Base-by-base conservation (phyloP, 2,888 invertebrate species). In the Apoderus coryli region DNA sequence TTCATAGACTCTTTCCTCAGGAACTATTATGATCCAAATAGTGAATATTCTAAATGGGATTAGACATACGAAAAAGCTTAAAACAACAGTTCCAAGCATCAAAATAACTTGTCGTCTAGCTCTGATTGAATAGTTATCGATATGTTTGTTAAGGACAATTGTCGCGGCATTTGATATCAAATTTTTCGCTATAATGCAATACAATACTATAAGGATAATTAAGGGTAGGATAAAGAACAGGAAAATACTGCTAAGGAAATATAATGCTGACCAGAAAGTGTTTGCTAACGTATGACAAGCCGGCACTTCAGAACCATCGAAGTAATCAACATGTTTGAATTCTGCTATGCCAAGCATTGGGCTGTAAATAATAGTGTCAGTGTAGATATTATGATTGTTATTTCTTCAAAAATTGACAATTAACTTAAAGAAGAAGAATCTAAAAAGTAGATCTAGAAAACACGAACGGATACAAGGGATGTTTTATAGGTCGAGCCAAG, bases 51-150 rank as follows among this genome's bases (percentile, higher is more conserved):
- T 71, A 51, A 88, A 85, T 1, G 90, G 90, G 57, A 88, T 72
- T 26, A 90, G 61, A 50, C 89, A 89, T 16, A 88, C 56, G 58
- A 90, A 90, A 54, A 89, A 90, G 46, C 84, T 78, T 30, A 86
- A 54, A 3, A 88, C 85, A 10, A 88, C 86, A 1, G 85, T 80
- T 25, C 81, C 77, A 34, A 88, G 62, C 86, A 88, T 86, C 33
- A 84, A 55, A 22, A 86, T 84, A 11, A 86, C 85, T 63, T 88
- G 85, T 45, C 72, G 72, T 42, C 81, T 67, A 1, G 81, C 81
- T 48, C 78, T 65, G 4, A 67, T 61, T 37, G 75, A 74, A 49
- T 75, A 73, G 26, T 72, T 74, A 38, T 79, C 73, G 32, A 76
- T 69, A 39, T 75, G 76, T 53, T 77, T 78, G 42, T 74, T 75